Evolutionary conservation across 2,888 invertebrate genomes (phyloP).

Genomic region (Hydraecia micacea): DNA sequence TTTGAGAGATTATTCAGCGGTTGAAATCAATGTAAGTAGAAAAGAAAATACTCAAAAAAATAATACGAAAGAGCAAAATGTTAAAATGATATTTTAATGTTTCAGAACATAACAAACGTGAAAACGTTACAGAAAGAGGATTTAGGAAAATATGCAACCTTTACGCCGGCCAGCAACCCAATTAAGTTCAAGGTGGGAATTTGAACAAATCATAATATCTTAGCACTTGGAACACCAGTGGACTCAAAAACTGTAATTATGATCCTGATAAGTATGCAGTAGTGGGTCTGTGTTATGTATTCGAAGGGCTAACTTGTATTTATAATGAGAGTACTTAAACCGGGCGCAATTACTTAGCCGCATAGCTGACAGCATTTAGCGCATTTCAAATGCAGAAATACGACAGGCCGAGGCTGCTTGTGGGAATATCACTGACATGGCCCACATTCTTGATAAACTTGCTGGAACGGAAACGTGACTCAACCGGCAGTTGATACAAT

Average conservation of each 20-base stretch:
- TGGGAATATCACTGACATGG: conserved; percentile 80
- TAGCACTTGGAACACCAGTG: conserved; percentile 14
- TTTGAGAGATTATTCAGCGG: conserved; percentile 78
- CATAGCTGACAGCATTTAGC: conserved; percentile 63
- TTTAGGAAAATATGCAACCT: conserved; percentile 73
- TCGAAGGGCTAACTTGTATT: conserved; percentile 57
- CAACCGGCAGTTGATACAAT: conserved; percentile 77
- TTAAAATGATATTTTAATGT: conserved; percentile 44
- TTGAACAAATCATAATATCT: conserved; percentile 28
- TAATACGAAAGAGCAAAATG: neutral
- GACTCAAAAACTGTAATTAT: conserved; percentile 19
- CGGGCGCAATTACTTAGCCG: conserved; percentile 66
- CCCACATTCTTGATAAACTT: conserved; percentile 86
- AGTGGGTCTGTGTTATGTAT: conserved; percentile 35
- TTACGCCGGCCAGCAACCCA: conserved; percentile 73
- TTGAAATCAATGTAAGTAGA: conserved; percentile 77
- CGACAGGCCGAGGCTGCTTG: conserved; percentile 67
- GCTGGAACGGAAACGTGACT: conserved; percentile 84
- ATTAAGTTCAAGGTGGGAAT: conserved; percentile 79
- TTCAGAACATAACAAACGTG: conserved; percentile 80
- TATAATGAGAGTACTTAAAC: conserved; percentile 60
- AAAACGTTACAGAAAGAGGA: conserved; percentile 83
- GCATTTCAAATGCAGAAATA: conserved; percentile 75
- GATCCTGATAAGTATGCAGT: conserved; percentile 28
- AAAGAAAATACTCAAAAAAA: neutral